Conservation (phyloP, 2,797 vertebrate genomes). For the Gobio occitaniae region DNA sequence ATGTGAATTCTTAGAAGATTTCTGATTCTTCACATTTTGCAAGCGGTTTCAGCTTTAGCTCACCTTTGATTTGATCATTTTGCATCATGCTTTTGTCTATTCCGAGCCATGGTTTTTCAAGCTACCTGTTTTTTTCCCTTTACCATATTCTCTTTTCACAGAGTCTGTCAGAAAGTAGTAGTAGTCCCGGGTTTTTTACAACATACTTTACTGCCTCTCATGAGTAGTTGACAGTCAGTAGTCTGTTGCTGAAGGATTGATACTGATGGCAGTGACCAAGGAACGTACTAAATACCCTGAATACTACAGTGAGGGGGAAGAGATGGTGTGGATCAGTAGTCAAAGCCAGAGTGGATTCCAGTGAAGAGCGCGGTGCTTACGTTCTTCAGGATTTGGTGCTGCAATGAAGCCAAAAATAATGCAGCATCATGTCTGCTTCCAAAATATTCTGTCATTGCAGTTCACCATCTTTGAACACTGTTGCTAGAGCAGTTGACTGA, state of each 20-base stretch:
- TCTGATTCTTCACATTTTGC: not conserved
- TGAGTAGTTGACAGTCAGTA: slow-evolving; percentile 4
- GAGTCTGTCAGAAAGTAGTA: not conserved
- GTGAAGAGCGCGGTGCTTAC: slow-evolving; percentile 17
- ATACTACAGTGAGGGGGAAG: slow-evolving; percentile 37
- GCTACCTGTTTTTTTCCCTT: not conserved
- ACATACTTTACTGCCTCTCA: not conserved
- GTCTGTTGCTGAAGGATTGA: not conserved
- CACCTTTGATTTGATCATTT: not conserved
- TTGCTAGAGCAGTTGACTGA: not conserved
- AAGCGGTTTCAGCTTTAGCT: not conserved
- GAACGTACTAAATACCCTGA: slow-evolving; percentile 5
- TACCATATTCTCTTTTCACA: slow-evolving; percentile 14
- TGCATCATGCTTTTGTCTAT: not conserved
- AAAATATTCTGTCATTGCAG: slow-evolving; percentile 10
- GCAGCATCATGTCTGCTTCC: slow-evolving; percentile 3
- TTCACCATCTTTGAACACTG: not conserved
- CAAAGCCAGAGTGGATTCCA: slow-evolving; percentile 34
- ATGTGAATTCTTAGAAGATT: not conserved
- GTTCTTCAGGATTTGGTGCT: slow-evolving; percentile 37
- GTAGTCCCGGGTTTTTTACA: not conserved
- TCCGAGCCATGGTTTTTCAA: not conserved
- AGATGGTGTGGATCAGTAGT: slow-evolving; percentile 34
- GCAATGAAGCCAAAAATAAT: slow-evolving; percentile 33
- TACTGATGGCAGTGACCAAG: slow-evolving; percentile 29